phyloP scores from a whole-genome alignment of 1,140 invertebrate genomes.

The Amphibalanus amphitrite region DNA sequence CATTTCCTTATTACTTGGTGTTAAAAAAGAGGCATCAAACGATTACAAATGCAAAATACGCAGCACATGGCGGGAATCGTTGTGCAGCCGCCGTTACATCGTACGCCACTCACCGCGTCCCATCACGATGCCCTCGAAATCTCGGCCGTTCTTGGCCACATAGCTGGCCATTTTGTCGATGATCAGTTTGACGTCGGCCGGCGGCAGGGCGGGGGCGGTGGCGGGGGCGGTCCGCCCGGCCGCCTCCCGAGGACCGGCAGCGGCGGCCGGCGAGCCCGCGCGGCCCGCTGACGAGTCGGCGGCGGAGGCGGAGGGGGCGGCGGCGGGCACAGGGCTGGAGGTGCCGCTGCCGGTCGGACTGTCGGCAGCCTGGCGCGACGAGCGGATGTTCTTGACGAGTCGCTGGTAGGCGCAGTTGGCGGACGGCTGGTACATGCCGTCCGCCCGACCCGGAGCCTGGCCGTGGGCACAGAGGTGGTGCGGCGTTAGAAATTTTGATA shows the following conservation, averaged over 20 bases:
- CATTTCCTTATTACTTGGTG: neutral
- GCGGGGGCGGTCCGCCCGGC: too few relatives aligned
- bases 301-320: slow-evolving; percentile 11
- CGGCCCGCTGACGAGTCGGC: slow-evolving; percentile 7
- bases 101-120: slow-evolving; percentile 41
- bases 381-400: slow-evolving; percentile 61
- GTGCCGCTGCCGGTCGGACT: slow-evolving; percentile 13
- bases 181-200: slow-evolving; percentile 61
- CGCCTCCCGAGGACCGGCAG: neutral
- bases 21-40: neutral
- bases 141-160: slow-evolving; percentile 79
- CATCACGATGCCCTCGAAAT: slow-evolving; percentile 75
- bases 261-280: neutral
- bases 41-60: neutral
- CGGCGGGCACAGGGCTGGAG: slow-evolving; percentile 11
- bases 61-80: neutral
- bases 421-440: slow-evolving; percentile 45
- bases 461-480: too few relatives aligned
- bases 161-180: slow-evolving; percentile 93
- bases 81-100: neutral
- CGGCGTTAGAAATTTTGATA: too few relatives aligned
- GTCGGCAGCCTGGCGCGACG: slow-evolving; percentile 29
- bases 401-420: slow-evolving; percentile 67
- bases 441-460: neutral
- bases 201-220: slow-evolving; percentile 32